Evolutionary conservation across 1,140 invertebrate genomes (phyloP).

Genomic region (Leucophenga varia): DNA sequence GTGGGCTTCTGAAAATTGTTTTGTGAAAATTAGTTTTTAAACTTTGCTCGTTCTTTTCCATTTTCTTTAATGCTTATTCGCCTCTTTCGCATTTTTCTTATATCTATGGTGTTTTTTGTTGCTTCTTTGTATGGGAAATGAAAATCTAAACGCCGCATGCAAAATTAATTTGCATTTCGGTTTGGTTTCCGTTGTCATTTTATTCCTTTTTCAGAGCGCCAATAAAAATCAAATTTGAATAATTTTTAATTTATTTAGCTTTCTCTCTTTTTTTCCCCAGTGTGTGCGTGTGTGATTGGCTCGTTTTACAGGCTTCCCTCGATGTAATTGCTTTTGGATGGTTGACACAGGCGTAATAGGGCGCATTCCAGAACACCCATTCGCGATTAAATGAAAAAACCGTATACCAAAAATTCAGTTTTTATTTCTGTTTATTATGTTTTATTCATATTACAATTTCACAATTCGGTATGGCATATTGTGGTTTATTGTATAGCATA

Average conservation of each 20-base stretch:
- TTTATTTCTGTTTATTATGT: slow-evolving; percentile 6
- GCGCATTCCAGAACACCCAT: slow-evolving; percentile 1
- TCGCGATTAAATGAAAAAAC: slow-evolving; percentile 3
- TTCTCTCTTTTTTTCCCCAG: slow-evolving; percentile 3
- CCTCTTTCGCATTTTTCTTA: no score
- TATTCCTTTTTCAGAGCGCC: no score
- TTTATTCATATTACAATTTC: slow-evolving; percentile 12
- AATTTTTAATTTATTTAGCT: slow-evolving; percentile 50
- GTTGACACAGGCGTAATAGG: slow-evolving; percentile 6
- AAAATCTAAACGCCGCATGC: slow-evolving; percentile 37
- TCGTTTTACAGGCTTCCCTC: no score
- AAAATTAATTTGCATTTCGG: no score
- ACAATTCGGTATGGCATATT: slow-evolving; percentile 21
- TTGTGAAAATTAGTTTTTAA: no score
- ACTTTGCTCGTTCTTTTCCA: no score
- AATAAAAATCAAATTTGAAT: no score
- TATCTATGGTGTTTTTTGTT: no score
- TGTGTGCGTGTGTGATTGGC: slow-evolving; percentile 5
- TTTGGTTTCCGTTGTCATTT: no score
- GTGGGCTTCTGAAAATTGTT: no score
- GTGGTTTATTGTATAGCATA: slow-evolving; percentile 9
- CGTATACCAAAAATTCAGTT: background rate
- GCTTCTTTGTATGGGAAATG: slow-evolving; percentile 9
- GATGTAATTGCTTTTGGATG: slow-evolving; percentile 32
- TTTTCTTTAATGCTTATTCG: slow-evolving; percentile 4